Evolutionary conservation across 2,888 invertebrate species (phyloP).

Genomic region (Patella depressa): DNA sequence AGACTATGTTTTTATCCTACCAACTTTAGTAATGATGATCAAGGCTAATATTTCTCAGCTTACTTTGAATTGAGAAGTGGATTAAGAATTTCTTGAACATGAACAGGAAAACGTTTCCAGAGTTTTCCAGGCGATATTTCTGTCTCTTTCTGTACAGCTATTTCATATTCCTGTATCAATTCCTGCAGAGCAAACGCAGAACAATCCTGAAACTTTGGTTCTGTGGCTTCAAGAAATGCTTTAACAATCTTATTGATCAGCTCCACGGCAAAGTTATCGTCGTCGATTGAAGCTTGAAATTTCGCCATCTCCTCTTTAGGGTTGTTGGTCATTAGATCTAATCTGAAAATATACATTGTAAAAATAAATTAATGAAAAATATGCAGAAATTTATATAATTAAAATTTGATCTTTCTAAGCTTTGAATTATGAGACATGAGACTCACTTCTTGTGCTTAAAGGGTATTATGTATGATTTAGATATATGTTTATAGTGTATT

Average conservation of each 20-base stretch:
- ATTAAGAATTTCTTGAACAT: constrained; percentile 69
- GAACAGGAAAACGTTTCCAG: constrained; percentile 69
- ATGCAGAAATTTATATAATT: too few species aligned
- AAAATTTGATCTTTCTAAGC: too few species aligned
- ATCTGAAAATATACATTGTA: constrained; percentile 38
- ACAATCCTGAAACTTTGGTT: constrained; percentile 70
- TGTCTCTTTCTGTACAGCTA: constrained; percentile 47
- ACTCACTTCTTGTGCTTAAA: too few species aligned
- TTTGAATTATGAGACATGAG: too few species aligned
- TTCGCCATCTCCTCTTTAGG: constrained; percentile 59
- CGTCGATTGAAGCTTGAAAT: constrained; percentile 63
- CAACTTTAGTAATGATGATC: too few species aligned
- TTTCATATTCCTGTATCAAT: constrained; percentile 69
- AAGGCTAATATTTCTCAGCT: constrained; percentile 4
- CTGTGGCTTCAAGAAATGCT: constrained; percentile 71
- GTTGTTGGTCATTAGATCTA: constrained; percentile 60
- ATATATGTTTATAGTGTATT: too few species aligned
- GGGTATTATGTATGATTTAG: too few species aligned
- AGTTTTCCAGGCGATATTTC: constrained; percentile 50
- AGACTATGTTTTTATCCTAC: too few species aligned
- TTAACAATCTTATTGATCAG: constrained; percentile 71
- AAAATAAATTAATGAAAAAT: too few species aligned
- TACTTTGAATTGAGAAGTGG: constrained; percentile 70
- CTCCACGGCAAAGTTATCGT: constrained; percentile 70
- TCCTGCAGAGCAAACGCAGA: constrained; percentile 73